Base-by-base conservation (phyloP, 2,113 vertebrate species). In the Ia io region DNA sequence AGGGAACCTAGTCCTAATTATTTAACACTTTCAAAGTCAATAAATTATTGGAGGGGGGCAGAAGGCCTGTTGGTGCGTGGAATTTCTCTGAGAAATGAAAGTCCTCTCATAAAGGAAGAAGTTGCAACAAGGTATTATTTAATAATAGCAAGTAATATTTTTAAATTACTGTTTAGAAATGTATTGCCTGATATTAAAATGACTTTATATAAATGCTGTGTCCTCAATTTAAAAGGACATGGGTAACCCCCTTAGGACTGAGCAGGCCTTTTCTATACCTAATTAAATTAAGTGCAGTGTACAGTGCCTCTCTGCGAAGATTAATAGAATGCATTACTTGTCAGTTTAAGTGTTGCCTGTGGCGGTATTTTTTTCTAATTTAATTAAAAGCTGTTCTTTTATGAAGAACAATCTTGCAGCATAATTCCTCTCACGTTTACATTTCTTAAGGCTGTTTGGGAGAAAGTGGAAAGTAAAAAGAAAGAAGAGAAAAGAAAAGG, bases 321-420 rank as follows among this genome's bases (percentile, higher is more conserved):
- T 95, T 97, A 97, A 90, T 82, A 97, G 95, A 97, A 98, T 71
- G 76, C 84, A 91, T 91, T 97, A 80, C 95, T 90, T 90, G 96
- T 98, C 95, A 94, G 95, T 97, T 95, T 97, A 97, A 97, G 93
- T 98, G 97, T 94, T 96, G 97, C 98, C 96, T 53, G 40, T 96
- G 96, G 97, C 37, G 5, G 73, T 92, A 94, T 97, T 97, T 91
- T 91, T 97, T 93, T 37, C 37, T 93, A 94, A 97, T 92, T 87
- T 98, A 98, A 98, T 98, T 98, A 98, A 96, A 97, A 98, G 79
- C 96, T 97, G 92, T 95, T 98, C 90, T 96, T 90, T 98, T 98
- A 93, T 96, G 97, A 98, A 95, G 76, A 98, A 91, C 71, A 95
- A 95, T 95, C 90, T 97, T 97, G 88, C 91, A 97, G 96, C 95